These are phyloP conservation scores for Semotilus atromaculatus DNA, from an alignment of 2,797 vertebrate species.

Conservation along the genomic window DNA sequence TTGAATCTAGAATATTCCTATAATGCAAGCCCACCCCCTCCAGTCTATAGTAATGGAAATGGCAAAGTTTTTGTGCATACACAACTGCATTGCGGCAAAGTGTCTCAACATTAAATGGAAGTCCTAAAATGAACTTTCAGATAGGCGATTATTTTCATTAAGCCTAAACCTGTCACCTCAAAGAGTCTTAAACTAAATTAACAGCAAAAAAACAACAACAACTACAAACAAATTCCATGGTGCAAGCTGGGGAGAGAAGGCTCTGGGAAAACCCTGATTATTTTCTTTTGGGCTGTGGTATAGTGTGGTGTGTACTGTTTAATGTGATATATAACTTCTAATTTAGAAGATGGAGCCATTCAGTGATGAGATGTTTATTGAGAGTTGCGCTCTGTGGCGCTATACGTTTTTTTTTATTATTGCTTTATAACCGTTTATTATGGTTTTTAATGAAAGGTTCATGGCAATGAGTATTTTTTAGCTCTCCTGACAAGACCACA, in stretches of 20 bases:
- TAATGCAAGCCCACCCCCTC: not conserved
- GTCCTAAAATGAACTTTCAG: not conserved
- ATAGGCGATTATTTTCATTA: not conserved
- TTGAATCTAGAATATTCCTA: not conserved
- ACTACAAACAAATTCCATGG: not conserved
- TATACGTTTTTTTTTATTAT: not conserved
- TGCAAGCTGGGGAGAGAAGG: not conserved
- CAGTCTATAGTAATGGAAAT: not conserved
- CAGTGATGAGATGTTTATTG: conserved; percentile 7
- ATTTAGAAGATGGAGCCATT: conserved; percentile 3
- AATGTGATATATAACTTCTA: not conserved
- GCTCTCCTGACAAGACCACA: not conserved
- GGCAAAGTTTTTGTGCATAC: not conserved
- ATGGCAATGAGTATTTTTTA: conserved; percentile 5
- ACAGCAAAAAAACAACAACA: not conserved
- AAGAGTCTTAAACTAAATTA: not conserved
- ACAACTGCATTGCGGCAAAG: not conserved
- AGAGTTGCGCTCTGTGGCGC: not conserved
- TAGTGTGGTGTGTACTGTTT: not conserved
- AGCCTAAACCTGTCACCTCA: not conserved
- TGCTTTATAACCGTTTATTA: conserved; percentile 16
- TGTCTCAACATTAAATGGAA: not conserved
- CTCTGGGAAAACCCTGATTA: not conserved
- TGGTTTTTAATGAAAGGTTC: conserved; percentile 13
- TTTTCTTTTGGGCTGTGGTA: not conserved